Conservation (phyloP, 2,888 invertebrate species). For the Herminia tarsipennalis region DNA sequence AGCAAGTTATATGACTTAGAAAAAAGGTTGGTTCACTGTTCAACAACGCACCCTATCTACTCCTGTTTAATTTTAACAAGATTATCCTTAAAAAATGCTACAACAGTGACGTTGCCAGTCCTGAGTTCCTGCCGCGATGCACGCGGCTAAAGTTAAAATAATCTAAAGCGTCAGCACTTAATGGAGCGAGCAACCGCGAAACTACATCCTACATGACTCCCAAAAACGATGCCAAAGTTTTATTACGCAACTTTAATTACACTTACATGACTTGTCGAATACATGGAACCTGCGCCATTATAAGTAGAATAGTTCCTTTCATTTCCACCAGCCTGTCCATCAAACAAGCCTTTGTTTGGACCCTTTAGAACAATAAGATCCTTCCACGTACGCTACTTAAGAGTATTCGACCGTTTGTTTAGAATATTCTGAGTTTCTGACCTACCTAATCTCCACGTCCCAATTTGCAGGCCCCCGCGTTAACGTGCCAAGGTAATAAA, state of each 20-base stretch:
- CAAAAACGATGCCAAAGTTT: slow-evolving; percentile 43
- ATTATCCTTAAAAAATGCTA: too few relatives aligned
- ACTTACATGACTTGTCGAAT: slow-evolving; percentile 61
- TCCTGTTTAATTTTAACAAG: too few relatives aligned
- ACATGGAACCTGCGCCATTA: slow-evolving; percentile 6
- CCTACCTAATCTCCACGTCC: slow-evolving; percentile 68
- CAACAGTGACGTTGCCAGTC: too few relatives aligned
- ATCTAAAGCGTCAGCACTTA: slow-evolving; percentile 22
- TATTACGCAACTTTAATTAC: slow-evolving; percentile 68
- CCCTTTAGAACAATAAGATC: slow-evolving; percentile 37
- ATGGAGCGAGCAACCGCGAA: slow-evolving; percentile 29
- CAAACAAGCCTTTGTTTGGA: slow-evolving; percentile 45
- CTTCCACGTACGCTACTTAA: slow-evolving; percentile 37
- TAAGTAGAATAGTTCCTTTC: slow-evolving; percentile 32
- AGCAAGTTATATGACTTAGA: too few relatives aligned
- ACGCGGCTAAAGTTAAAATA: slow-evolving; percentile 12
- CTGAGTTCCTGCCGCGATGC: too few relatives aligned
- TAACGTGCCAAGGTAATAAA: slow-evolving; percentile 71
- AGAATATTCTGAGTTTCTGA: slow-evolving; percentile 58
- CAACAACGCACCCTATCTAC: too few relatives aligned
- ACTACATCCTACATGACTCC: slow-evolving; percentile 30
- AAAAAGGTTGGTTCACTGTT: too few relatives aligned
- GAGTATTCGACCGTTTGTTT: slow-evolving; percentile 60
- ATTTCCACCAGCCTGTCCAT: slow-evolving; percentile 41
- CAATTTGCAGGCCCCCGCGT: slow-evolving; percentile 65